Conservation (phyloP, 2,888 invertebrate species). For the Oasisia sp. region DNA sequence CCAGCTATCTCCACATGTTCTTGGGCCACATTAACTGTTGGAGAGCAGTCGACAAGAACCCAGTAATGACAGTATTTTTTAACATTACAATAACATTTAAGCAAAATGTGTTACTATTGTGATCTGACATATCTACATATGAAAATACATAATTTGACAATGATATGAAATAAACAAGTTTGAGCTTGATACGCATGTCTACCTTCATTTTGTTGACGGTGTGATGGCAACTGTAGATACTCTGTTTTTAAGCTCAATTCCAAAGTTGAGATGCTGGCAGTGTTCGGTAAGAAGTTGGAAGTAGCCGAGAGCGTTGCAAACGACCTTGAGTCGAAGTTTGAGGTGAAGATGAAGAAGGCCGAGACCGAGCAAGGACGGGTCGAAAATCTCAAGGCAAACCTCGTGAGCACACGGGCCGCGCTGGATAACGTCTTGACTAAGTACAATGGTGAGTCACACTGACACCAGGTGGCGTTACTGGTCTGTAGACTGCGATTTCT, state of each 20-base stretch:
- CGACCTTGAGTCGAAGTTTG: background rate
- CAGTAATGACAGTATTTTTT: too few relatives aligned
- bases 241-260: background rate
- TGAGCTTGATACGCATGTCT: background rate
- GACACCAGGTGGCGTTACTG: background rate
- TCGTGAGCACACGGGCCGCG: background rate
- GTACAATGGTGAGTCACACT: background rate
- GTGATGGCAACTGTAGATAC: background rate
- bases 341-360: background rate
- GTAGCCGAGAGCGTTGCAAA: background rate
- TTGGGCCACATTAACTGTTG: too few relatives aligned
- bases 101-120: too few relatives aligned
- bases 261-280: background rate
- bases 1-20: too few relatives aligned
- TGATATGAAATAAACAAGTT: background rate
- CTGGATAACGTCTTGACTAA: background rate
- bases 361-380: background rate
- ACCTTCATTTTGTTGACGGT: background rate
- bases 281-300: background rate
- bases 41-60: too few relatives aligned
- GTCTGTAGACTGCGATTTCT: too few relatives aligned
- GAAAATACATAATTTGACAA: too few relatives aligned
- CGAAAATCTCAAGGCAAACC: background rate
- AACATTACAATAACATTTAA: too few relatives aligned
- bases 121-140: too few relatives aligned